These are phyloP conservation scores for Penaeus monodon DNA, from an alignment of 2,888 invertebrate species.

Conservation along the genomic window DNA sequence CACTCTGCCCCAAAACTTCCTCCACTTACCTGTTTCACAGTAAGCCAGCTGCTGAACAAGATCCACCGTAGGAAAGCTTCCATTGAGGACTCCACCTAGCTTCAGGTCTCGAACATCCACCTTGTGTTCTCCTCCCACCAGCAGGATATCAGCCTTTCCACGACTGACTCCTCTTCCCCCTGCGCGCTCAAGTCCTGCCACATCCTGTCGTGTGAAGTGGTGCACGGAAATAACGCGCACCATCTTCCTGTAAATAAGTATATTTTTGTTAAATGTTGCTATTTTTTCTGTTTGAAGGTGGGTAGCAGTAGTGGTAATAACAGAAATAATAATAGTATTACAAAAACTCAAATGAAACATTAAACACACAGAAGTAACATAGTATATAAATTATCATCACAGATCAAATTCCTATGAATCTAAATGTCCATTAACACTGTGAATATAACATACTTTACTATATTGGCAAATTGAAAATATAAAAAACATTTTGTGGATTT, in stretches of 20 bases:
- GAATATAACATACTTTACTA: no score
- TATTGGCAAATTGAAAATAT: no score
- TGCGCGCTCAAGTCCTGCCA: constrained; percentile 78
- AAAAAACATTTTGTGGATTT: no score
- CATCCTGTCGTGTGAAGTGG: constrained; percentile 78
- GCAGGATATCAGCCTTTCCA: constrained; percentile 73
- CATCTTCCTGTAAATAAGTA: constrained; percentile 71
- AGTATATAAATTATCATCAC: no score
- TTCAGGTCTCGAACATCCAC: constrained; percentile 72
- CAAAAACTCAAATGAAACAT: no score
- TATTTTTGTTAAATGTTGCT: not conserved
- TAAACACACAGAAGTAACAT: no score
- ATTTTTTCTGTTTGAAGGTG: not conserved
- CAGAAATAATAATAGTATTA: no score
- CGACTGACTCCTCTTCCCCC: constrained; percentile 76
- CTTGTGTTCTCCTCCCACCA: constrained; percentile 75
- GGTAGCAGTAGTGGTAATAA: no score
- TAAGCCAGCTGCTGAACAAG: constrained; percentile 78
- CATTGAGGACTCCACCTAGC: constrained; percentile 71
- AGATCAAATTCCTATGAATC: no score
- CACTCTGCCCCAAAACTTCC: not conserved
- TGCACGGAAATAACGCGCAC: constrained; percentile 80
- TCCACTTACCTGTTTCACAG: constrained; percentile 76
- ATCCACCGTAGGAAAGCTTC: constrained; percentile 81
- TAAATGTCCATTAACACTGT: no score